These are phyloP conservation scores for Cherax quadricarinatus DNA, from an alignment of 1,140 invertebrate species.

Conservation along the genomic window DNA sequence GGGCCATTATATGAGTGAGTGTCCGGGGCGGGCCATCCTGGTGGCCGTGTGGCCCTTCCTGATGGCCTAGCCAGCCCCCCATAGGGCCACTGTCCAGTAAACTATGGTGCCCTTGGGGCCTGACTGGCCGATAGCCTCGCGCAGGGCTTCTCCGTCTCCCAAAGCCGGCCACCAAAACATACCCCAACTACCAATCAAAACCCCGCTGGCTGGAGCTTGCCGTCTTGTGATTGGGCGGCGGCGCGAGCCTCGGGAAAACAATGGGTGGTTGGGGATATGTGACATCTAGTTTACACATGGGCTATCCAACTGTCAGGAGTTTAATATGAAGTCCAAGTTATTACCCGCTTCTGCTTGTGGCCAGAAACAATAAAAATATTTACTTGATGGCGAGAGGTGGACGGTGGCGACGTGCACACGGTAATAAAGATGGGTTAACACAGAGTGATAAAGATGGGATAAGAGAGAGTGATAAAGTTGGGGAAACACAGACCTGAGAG, in stretches of 20 bases:
- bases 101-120: constrained; percentile 65
- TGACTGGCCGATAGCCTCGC: no score
- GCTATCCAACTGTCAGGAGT: constrained; percentile 69
- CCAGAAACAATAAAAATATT: constrained; percentile 72
- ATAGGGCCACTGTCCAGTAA: constrained; percentile 66
- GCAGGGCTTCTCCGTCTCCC: no score
- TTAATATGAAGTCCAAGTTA: constrained; percentile 73
- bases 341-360: constrained; percentile 63
- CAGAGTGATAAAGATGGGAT: constrained; percentile 1
- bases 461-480: constrained; percentile 39
- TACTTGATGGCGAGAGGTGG: constrained; percentile 59
- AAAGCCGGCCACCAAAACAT: constrained; percentile 7
- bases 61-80: constrained; percentile 55
- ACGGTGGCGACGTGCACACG: constrained; percentile 36
- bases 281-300: constrained; percentile 69
- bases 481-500: not conserved
- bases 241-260: not conserved
- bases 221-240: constrained; percentile 26
- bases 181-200: constrained; percentile 50
- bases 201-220: not conserved
- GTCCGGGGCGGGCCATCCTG: constrained; percentile 60
- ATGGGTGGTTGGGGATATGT: not conserved
- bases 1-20: constrained; percentile 70
- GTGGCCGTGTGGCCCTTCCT: constrained; percentile 53
- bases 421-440: constrained; percentile 60